Conservation (phyloP, 2,113 vertebrate species). For the Lepisosteus osseus region DNA sequence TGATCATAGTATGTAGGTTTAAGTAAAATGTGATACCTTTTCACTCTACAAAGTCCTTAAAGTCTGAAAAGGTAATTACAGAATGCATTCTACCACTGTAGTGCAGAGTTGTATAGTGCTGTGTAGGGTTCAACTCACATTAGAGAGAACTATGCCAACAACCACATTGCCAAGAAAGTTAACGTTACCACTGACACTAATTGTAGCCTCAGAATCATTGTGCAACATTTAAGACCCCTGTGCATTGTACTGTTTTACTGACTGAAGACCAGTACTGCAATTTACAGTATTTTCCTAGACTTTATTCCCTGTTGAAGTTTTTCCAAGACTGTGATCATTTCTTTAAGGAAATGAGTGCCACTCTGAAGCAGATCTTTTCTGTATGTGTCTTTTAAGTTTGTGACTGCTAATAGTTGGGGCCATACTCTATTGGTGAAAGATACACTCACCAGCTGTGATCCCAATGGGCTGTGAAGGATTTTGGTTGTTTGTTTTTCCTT, state of each 20-base stretch:
- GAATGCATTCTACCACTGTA: no score
- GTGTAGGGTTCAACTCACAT: neutral
- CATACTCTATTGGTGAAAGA: no score
- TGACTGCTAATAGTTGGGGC: no score
- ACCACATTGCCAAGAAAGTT: neutral
- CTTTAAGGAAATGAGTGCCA: neutral
- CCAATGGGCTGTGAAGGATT: no score
- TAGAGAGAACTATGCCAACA: neutral
- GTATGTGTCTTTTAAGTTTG: neutral
- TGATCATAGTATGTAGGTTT: no score
- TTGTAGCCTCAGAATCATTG: neutral
- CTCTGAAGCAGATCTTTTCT: neutral
- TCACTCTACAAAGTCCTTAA: no score
- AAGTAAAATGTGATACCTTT: no score
- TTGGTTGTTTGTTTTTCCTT: no score
- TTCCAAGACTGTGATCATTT: neutral
- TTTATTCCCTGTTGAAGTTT: neutral
- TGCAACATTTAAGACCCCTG: neutral
- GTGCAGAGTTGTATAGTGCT: no score
- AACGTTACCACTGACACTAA: neutral
- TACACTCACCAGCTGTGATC: no score
- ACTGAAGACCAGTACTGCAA: neutral
- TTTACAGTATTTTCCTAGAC: neutral
- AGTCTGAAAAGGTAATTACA: no score
- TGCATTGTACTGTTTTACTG: neutral